Evolutionary conservation across 2,113 vertebrate genomes (phyloP).

Genomic region (Struthidea cinerea): DNA sequence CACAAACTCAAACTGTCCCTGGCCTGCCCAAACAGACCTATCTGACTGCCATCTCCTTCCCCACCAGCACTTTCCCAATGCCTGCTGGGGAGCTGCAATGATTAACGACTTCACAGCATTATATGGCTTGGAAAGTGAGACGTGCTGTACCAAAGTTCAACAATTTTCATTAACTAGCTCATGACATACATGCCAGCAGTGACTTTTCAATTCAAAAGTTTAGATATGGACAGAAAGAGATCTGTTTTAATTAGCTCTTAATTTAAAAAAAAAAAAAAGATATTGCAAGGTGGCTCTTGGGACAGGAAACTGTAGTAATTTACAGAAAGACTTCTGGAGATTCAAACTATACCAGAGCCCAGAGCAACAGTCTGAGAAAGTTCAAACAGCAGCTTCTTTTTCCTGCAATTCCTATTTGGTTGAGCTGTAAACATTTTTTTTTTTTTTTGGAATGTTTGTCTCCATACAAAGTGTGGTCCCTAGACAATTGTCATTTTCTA

Average conservation of each 20-base stretch:
- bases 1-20: not conserved
- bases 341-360: not conserved
- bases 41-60: not conserved
- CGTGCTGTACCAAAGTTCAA: not conserved
- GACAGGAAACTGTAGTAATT: not conserved
- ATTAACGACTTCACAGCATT: not conserved
- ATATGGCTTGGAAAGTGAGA: not conserved
- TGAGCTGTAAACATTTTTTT: not conserved
- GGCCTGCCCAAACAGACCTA: not conserved
- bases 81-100: not conserved
- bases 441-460: not conserved
- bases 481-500: not conserved
- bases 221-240: not conserved
- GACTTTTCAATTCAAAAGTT: not conserved
- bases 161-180: not conserved
- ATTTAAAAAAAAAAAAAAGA: not conserved
- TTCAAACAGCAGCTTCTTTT: not conserved
- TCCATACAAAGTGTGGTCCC: accelerated
- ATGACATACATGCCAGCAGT: not conserved
- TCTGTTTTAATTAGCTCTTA: conserved; percentile 3
- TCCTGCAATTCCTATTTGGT: not conserved
- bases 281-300: not conserved
- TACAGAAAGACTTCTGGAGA: not conserved
- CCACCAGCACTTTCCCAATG: not conserved
- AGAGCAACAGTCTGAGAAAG: not conserved